Percentiles rank a stretch among this genome's conserved stretches.
Conservation (phyloP, 1,140 invertebrate species). For the Linepithema humile region DNA sequence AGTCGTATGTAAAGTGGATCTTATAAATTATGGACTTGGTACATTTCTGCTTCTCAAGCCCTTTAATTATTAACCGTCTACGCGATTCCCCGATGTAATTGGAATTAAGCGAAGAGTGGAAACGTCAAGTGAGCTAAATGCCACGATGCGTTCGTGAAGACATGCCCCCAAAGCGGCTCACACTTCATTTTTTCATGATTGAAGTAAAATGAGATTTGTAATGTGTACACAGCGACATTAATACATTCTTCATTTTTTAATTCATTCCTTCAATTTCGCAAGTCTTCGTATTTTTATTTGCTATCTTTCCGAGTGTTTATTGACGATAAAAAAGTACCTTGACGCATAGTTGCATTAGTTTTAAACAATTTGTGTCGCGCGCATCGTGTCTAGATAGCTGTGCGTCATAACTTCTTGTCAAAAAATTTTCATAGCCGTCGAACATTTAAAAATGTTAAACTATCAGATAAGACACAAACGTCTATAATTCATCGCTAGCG, state of each 20-base stretch:
- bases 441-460: too few relatives aligned
- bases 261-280: neutral
- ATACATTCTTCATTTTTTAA: neutral
- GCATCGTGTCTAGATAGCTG: too few relatives aligned
- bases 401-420: too few relatives aligned
- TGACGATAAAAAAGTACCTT: neutral
- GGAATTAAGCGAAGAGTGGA: constrained; percentile 63
- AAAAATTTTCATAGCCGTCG: too few relatives aligned
- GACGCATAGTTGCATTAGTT: neutral
- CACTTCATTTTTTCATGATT: neutral
- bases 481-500: too few relatives aligned
- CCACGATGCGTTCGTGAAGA: constrained; percentile 2
- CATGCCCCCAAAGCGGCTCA: neutral
- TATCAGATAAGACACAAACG: too few relatives aligned
- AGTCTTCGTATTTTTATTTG: neutral
- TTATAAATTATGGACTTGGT: constrained; percentile 43
- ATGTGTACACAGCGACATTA: neutral
- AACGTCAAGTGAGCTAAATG: constrained; percentile 23
- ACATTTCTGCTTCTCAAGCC: constrained; percentile 46
- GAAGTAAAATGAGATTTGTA: neutral
- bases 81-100: constrained; percentile 51
- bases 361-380: too few relatives aligned
- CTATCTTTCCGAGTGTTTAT: neutral
- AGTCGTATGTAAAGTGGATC: constrained; percentile 46
- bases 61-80: constrained; percentile 58